A percentile compares a stretch with the other conserved stretches of the same genome.
Conservation (phyloP, 2,888 invertebrate genomes). For the Arge pagana region DNA sequence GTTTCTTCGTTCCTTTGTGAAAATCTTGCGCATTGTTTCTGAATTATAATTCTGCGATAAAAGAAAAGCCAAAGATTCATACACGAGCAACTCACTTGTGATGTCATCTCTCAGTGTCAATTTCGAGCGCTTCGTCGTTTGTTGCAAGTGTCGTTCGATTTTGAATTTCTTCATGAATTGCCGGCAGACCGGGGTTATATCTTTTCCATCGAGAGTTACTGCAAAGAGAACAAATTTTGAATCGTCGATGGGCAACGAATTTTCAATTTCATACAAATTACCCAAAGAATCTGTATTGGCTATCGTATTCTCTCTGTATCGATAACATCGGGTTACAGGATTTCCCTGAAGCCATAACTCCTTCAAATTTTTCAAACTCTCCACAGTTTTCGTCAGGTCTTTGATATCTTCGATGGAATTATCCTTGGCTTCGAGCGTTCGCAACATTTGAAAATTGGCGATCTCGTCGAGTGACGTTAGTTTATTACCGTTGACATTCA, state of each 20-base stretch:
- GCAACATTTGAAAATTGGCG: slow-evolving; percentile 61
- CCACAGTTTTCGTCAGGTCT: slow-evolving; percentile 62
- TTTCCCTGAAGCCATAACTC: slow-evolving; percentile 67
- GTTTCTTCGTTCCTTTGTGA: too few species aligned
- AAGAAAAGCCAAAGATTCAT: too few species aligned
- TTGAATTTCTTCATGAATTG: slow-evolving; percentile 69
- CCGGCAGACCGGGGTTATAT: slow-evolving; percentile 64
- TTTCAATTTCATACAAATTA: slow-evolving; percentile 43
- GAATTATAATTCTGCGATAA: too few species aligned
- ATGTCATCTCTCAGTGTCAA: slow-evolving; percentile 44
- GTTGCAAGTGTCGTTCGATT: slow-evolving; percentile 59
- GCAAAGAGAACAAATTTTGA: slow-evolving; percentile 31
- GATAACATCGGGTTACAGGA: slow-evolving; percentile 66
- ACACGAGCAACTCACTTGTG: slow-evolving; percentile 36
- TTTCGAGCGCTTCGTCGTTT: slow-evolving; percentile 37
- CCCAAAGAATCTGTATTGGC: slow-evolving; percentile 66
- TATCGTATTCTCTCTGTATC: slow-evolving; percentile 71
- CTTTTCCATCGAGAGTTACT: slow-evolving; percentile 67
- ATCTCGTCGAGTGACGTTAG: slow-evolving; percentile 63
- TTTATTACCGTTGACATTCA: slow-evolving; percentile 70
- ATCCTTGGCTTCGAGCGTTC: slow-evolving; percentile 64
- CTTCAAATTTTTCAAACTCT: slow-evolving; percentile 62
- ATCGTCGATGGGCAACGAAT: background rate
- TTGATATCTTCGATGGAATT: slow-evolving; percentile 65
- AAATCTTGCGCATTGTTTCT: too few species aligned